These are phyloP conservation scores for Desoria tigrina DNA, from an alignment of 2,888 invertebrate genomes.

Conservation along the genomic window DNA sequence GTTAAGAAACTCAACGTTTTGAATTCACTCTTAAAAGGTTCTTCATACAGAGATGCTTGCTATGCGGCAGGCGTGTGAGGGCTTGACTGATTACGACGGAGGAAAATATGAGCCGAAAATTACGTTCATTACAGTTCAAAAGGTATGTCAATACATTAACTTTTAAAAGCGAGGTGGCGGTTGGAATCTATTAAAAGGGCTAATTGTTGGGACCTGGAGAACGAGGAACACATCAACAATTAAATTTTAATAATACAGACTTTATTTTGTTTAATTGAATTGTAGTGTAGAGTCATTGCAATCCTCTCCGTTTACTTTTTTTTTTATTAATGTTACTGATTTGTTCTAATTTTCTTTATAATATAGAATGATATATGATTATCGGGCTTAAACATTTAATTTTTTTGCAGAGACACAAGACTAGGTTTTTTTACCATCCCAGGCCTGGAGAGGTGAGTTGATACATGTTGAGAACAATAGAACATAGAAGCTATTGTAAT, in stretches of 20 bases:
- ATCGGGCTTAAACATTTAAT: not conserved
- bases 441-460: not conserved
- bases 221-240: no score
- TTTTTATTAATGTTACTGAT: no score
- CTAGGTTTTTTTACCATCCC: conserved; percentile 55
- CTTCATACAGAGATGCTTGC: conserved; percentile 49
- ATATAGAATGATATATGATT: not conserved
- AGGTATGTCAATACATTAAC: conserved; percentile 53
- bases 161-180: not conserved
- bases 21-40: conserved; percentile 52
- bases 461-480: not conserved
- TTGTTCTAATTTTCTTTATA: not conserved
- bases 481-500: not conserved
- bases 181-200: no score
- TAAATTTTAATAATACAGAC: no score
- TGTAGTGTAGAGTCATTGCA: no score
- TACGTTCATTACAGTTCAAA: conserved; percentile 66
- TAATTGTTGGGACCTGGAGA: no score
- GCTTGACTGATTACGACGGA: conserved; percentile 58
- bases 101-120: conserved; percentile 63
- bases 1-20: not conserved
- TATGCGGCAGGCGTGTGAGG: conserved; percentile 61
- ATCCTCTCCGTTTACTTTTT: no score
- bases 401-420: conserved; percentile 60
- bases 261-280: no score